A percentile compares a stretch with the other conserved stretches of the same genome.
Evolutionary conservation across 1,140 invertebrate species (phyloP).

Genomic region (Conus betulinus): DNA sequence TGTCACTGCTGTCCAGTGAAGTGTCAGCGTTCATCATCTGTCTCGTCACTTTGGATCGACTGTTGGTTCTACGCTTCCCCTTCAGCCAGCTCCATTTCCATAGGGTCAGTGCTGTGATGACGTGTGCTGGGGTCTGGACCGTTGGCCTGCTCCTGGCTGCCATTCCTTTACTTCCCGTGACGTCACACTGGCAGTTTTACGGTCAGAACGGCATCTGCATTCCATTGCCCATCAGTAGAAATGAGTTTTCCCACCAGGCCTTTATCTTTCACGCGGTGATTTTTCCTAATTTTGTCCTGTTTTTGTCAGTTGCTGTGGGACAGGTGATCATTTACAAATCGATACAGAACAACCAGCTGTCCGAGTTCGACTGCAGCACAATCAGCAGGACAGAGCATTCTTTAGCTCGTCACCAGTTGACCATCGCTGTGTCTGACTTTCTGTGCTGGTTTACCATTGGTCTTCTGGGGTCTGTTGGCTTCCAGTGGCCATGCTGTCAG

Average conservation of each 20-base stretch:
- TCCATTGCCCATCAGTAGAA: conserved; percentile 16
- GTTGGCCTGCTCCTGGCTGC: not conserved
- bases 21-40: conserved; percentile 57
- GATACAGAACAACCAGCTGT: not conserved
- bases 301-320: conserved; percentile 25
- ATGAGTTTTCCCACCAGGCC: not conserved
- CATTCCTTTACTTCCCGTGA: not conserved
- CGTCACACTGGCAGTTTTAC: conserved; percentile 8
- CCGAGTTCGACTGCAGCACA: not conserved
- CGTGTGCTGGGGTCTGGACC: not conserved
- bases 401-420: conserved; percentile 16
- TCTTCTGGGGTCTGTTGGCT: conserved; percentile 28
- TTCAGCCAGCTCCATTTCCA: conserved; percentile 46
- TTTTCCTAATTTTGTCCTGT: conserved; percentile 31
- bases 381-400: not conserved
- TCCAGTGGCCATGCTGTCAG: conserved; percentile 1
- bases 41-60: conserved; percentile 52
- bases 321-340: conserved; percentile 23
- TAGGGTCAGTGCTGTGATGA: conserved; percentile 16
- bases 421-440: conserved; percentile 35
- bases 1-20: conserved; percentile 61
- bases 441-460: conserved; percentile 42
- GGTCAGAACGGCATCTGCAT: conserved; percentile 29
- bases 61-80: conserved; percentile 59
- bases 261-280: conserved; percentile 4